Conservation (phyloP, 1,140 invertebrate species). For the Galendromus occidentalis region DNA sequence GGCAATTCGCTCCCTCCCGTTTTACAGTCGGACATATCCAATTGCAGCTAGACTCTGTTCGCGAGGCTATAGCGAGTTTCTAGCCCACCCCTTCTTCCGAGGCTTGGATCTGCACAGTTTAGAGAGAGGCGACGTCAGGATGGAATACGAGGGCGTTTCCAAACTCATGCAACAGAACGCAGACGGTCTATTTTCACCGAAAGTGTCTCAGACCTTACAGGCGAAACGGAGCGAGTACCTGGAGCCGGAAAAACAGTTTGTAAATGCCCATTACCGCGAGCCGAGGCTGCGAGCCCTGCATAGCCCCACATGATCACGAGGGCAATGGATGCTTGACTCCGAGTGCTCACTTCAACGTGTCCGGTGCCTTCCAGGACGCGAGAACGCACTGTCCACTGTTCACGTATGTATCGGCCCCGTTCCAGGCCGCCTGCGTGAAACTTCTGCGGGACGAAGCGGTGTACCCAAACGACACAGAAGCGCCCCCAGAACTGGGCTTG, state of each 20-base stretch:
- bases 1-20: too few species aligned
- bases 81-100: neutral
- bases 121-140: neutral
- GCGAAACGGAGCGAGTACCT: neutral
- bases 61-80: neutral
- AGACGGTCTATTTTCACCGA: neutral
- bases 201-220: neutral
- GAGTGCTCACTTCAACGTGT: neutral
- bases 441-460: neutral
- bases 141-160: neutral
- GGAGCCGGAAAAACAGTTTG: neutral
- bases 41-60: constrained; percentile 3
- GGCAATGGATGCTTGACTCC: too few species aligned
- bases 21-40: too few species aligned
- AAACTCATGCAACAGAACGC: neutral
- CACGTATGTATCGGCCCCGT: neutral
- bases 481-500: neutral
- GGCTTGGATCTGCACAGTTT: neutral
- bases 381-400: neutral
- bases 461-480: neutral
- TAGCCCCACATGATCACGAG: too few species aligned
- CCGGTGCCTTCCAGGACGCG: neutral
- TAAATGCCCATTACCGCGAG: neutral
- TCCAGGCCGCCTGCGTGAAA: neutral
- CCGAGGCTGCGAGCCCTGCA: too few species aligned